Evolutionary conservation across 2,888 invertebrate species (phyloP).

Genomic region (Flabesymbios commensalis): DNA sequence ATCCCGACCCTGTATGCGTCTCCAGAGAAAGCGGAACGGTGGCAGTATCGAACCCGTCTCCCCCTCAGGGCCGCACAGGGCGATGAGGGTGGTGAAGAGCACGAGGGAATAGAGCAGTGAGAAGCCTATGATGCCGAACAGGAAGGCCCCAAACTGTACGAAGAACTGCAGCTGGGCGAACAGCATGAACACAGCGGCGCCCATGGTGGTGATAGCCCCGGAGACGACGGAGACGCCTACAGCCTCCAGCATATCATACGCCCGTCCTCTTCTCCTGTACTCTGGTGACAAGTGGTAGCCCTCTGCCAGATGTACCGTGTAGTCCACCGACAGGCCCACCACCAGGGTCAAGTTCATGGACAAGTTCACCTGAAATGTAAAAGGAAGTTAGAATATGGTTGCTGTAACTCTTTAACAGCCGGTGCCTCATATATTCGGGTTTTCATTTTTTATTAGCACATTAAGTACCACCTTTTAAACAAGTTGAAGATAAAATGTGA

Average conservation of each 20-base stretch:
- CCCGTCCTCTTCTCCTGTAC: slow-evolving; percentile 37
- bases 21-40: not conserved
- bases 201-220: slow-evolving; percentile 50
- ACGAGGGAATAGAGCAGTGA: slow-evolving; percentile 46
- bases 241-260: slow-evolving; percentile 44
- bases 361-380: slow-evolving; percentile 39
- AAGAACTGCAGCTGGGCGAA: slow-evolving; percentile 51
- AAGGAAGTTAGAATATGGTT: not conserved
- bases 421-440: too few species aligned
- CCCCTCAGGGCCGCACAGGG: slow-evolving; percentile 43
- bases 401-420: not conserved
- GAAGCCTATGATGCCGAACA: slow-evolving; percentile 52
- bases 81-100: slow-evolving; percentile 41
- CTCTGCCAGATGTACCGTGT: slow-evolving; percentile 51
- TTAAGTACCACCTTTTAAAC: too few species aligned
- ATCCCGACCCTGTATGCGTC: not conserved
- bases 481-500: too few species aligned
- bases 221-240: slow-evolving; percentile 50
- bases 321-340: slow-evolving; percentile 50
- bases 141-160: slow-evolving; percentile 51
- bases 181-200: slow-evolving; percentile 52
- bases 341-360: slow-evolving; percentile 50
- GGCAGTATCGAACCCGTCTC: slow-evolving; percentile 14
- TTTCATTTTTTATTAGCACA: too few species aligned
- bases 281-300: slow-evolving; percentile 45